A percentile compares a stretch with the other conserved stretches of the same genome.
Evolutionary conservation across 2,888 invertebrate genomes (phyloP).

Genomic region (Steinernema carpocapsae): DNA sequence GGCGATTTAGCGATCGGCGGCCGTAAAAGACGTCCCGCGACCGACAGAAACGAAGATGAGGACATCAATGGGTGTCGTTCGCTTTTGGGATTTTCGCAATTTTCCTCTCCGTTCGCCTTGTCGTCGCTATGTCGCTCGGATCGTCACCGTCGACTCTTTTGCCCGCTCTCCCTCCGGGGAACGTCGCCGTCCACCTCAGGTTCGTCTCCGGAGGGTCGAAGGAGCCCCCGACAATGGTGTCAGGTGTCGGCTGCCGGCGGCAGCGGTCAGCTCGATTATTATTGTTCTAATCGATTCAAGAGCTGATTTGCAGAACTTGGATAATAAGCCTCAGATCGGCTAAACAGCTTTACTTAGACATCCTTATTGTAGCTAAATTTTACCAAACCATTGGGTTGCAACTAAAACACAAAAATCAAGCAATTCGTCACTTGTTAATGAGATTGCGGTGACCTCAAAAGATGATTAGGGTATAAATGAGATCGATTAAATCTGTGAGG

Average conservation of each 20-base stretch:
- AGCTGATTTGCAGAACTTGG: background rate
- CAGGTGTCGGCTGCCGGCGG: conserved; percentile 26
- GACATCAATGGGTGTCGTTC: too few relatives aligned
- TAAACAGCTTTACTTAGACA: background rate
- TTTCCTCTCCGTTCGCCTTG: too few relatives aligned
- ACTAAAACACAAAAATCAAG: background rate
- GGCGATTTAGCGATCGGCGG: conserved; percentile 17
- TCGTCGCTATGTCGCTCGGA: too few relatives aligned
- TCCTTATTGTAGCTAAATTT: background rate
- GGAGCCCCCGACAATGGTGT: background rate
- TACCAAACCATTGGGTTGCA: background rate
- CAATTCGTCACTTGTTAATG: conserved; percentile 7
- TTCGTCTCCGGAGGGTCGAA: conserved; percentile 22
- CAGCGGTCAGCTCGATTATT: conserved; percentile 21
- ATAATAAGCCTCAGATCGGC: background rate
- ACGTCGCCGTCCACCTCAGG: conserved; percentile 16
- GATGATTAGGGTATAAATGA: background rate
- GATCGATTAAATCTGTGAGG: too few relatives aligned
- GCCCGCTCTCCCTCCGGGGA: too few relatives aligned
- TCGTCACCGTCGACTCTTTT: too few relatives aligned
- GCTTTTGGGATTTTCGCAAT: too few relatives aligned
- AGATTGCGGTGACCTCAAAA: conserved; percentile 1
- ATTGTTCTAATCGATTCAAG: conserved; percentile 25
- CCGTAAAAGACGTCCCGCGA: conserved; percentile 26
- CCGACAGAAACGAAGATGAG: background rate